phyloP scores from a whole-genome alignment of 2,888 invertebrate species.

The Ormyrus nitidulus region DNA sequence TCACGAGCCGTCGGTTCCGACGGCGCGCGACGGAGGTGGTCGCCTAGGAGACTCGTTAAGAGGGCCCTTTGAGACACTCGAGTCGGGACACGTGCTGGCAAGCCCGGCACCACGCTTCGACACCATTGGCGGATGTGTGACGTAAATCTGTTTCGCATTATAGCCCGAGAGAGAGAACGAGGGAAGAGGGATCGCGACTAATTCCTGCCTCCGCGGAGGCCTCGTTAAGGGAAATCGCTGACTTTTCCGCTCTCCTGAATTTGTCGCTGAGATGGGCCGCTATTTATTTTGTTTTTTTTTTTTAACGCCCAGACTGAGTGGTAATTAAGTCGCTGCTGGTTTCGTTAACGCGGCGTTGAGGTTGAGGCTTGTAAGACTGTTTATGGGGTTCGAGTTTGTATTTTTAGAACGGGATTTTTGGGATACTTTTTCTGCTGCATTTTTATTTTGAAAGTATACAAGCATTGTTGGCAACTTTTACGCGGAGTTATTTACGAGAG shows the following conservation, averaged over 20 bases:
- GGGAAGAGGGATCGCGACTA: conserved; percentile 10
- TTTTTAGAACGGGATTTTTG: too few species aligned
- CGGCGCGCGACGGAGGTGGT: not conserved
- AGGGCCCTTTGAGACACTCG: conserved; percentile 61
- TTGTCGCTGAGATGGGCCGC: not conserved
- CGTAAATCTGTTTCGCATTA: conserved; percentile 53
- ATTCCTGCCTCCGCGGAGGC: conserved; percentile 27
- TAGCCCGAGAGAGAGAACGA: not conserved
- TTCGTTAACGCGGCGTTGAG: not conserved
- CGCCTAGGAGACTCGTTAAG: conserved; percentile 70
- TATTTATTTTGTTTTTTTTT: not conserved
- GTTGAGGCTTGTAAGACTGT: too few species aligned
- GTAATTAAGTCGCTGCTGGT: conserved; percentile 13
- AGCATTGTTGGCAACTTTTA: too few species aligned
- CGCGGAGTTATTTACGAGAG: too few species aligned
- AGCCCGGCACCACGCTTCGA: conserved; percentile 35
- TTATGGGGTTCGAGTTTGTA: too few species aligned
- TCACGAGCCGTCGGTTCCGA: not conserved
- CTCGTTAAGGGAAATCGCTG: conserved; percentile 44
- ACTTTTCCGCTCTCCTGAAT: conserved; percentile 8
- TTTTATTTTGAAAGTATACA: too few species aligned
- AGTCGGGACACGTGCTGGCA: conserved; percentile 39
- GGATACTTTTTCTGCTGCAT: too few species aligned
- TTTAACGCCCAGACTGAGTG: not conserved
- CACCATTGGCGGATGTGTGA: conserved; percentile 33